Evolutionary conservation across 53 echinoderm and acorn worm genomes (phyloP).

Genomic region (Zoroaster sp.): DNA sequence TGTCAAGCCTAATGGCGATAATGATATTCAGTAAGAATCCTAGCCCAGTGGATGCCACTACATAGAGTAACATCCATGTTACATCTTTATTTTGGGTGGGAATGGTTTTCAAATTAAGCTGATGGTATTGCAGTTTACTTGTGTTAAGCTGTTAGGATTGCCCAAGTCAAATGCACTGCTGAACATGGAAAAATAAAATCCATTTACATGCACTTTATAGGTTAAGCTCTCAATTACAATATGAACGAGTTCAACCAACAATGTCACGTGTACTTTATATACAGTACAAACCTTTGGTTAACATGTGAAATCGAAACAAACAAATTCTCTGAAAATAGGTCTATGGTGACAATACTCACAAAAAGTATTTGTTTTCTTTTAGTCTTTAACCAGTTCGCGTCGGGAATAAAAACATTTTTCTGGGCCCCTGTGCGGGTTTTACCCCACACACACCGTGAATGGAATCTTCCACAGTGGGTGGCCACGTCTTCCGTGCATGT

Average conservation of each 20-base stretch:
- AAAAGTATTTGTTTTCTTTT: background rate
- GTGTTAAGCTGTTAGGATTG: background rate
- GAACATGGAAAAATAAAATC: background rate
- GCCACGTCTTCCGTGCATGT: background rate
- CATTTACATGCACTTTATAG: background rate
- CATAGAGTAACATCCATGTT: background rate
- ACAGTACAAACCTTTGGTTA: background rate
- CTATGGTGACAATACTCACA: background rate
- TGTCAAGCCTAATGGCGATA: background rate
- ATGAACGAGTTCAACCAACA: background rate
- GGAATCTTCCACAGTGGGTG: background rate
- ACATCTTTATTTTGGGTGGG: background rate
- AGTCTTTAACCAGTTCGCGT: too few relatives aligned
- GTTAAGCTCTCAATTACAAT: background rate
- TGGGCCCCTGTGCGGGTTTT: too few relatives aligned
- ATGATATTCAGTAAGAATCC: background rate
- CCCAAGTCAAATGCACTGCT: background rate
- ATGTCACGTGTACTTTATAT: background rate
- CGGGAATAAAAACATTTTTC: too few relatives aligned
- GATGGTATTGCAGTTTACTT: background rate
- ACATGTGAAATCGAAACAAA: background rate
- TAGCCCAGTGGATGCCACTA: background rate
- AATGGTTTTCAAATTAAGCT: background rate
- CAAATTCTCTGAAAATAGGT: background rate
- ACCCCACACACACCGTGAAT: too few relatives aligned